phyloP scores from a whole-genome alignment of 2,888 invertebrate species.

The Dasysyrphus albostriatus region DNA sequence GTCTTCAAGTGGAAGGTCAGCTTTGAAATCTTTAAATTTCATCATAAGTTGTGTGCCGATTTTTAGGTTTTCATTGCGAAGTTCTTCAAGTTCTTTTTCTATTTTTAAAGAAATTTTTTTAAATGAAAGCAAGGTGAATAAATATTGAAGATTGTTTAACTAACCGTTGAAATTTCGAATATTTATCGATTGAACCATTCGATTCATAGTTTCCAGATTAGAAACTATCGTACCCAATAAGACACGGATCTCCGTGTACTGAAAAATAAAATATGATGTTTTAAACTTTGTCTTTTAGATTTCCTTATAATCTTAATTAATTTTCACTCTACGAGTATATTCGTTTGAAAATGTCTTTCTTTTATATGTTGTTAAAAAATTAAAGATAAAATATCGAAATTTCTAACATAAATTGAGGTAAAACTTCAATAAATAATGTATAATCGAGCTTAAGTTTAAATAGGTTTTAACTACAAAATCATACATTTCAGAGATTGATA shows the following conservation, averaged over 20 bases:
- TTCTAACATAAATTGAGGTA: too few species aligned
- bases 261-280: background rate
- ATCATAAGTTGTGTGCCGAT: slow-evolving; percentile 82
- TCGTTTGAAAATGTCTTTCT: too few species aligned
- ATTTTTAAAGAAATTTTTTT: background rate
- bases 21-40: slow-evolving; percentile 82
- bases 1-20: slow-evolving; percentile 81
- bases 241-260: slow-evolving; percentile 82
- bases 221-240: slow-evolving; percentile 80
- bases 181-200: slow-evolving; percentile 82
- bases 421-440: too few species aligned
- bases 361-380: too few species aligned
- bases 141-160: slow-evolving; percentile 24
- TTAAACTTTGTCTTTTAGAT: too few species aligned
- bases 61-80: slow-evolving; percentile 82
- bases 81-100: slow-evolving; percentile 83
- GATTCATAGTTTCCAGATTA: slow-evolving; percentile 82
- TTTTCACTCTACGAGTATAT: too few species aligned
- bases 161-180: slow-evolving; percentile 82
- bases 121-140: background rate
- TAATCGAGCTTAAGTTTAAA: too few species aligned
- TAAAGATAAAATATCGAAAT: too few species aligned
- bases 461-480: too few species aligned
- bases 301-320: too few species aligned
- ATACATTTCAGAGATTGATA: too few species aligned